A percentile compares a stretch with the other conserved stretches of the same genome.
Evolutionary conservation across 2,888 invertebrate species (phyloP).

Genomic region (Muschampia plurimacula): DNA sequence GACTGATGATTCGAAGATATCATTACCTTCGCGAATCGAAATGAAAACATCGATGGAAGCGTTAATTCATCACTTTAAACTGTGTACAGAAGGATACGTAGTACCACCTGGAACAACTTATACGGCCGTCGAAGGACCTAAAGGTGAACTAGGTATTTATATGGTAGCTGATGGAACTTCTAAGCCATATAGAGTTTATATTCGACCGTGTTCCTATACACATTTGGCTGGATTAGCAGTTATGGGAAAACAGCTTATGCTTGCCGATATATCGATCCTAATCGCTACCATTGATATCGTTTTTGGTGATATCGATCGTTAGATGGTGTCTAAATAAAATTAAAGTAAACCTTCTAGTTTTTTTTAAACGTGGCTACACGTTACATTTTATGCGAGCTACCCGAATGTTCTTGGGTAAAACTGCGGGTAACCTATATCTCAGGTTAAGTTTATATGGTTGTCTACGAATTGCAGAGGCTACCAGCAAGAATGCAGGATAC

Average conservation of each 20-base stretch:
- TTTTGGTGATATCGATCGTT: conserved; percentile 88
- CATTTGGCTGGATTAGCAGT: conserved; percentile 88
- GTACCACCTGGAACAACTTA: conserved; percentile 95
- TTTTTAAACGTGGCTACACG: background rate
- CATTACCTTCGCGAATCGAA: conserved; percentile 89
- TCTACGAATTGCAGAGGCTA: too few relatives aligned
- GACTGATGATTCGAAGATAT: conserved; percentile 92
- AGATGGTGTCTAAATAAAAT: conserved; percentile 42
- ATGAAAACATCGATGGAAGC: conserved; percentile 97
- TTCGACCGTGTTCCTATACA: conserved; percentile 85
- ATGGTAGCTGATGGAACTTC: conserved; percentile 94
- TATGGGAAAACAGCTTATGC: conserved; percentile 86
- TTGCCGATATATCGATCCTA: conserved; percentile 93
- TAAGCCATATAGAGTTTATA: conserved; percentile 89
- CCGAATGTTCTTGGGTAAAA: too few relatives aligned
- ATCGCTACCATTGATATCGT: conserved; percentile 89
- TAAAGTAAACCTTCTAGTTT: background rate
- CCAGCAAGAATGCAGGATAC: too few relatives aligned
- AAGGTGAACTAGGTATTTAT: conserved; percentile 95
- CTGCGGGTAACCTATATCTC: too few relatives aligned
- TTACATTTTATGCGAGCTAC: too few relatives aligned
- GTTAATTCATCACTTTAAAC: conserved; percentile 95
- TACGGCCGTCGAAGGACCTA: conserved; percentile 92
- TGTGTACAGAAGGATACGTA: conserved; percentile 92
- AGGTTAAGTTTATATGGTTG: too few relatives aligned